phyloP scores from a whole-genome alignment of 2,888 invertebrate genomes.

The Sthenelais limicola region DNA sequence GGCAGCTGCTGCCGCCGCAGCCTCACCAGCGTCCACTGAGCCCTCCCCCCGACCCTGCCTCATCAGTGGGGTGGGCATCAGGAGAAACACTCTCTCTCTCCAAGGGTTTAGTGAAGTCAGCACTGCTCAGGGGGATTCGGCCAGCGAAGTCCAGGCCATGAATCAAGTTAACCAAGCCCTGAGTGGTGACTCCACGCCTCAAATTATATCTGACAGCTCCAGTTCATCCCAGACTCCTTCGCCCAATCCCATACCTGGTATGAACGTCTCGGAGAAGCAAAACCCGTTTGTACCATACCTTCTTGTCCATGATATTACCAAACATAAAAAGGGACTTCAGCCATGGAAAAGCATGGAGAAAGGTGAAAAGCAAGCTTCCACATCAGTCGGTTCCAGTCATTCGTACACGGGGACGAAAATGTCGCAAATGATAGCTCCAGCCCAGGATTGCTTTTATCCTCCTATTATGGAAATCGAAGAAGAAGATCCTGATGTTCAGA shows the following conservation, averaged over 20 bases:
- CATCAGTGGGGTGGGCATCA: slow-evolving; percentile 71
- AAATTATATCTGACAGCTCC: slow-evolving; percentile 74
- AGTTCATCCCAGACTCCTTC: slow-evolving; percentile 11
- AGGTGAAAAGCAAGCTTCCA: slow-evolving; percentile 22
- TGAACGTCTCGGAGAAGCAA: slow-evolving; percentile 24
- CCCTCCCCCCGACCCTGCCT: slow-evolving; percentile 62
- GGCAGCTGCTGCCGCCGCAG: slow-evolving; percentile 6
- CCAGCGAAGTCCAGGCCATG: slow-evolving; percentile 79
- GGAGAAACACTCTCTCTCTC: slow-evolving; percentile 55
- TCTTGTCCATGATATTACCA: slow-evolving; percentile 53
- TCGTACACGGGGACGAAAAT: slow-evolving; percentile 28
- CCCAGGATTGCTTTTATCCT: slow-evolving; percentile 39
- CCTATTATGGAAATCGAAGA: slow-evolving; percentile 42
- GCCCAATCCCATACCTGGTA: not conserved
- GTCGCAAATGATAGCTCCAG: slow-evolving; percentile 29
- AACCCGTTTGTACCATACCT: slow-evolving; percentile 59
- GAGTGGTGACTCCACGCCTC: slow-evolving; percentile 72
- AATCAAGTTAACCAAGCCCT: slow-evolving; percentile 84
- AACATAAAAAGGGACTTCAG: slow-evolving; percentile 46
- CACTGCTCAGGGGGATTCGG: slow-evolving; percentile 50
- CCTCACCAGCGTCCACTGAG: not conserved
- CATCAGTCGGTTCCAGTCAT: slow-evolving; percentile 22
- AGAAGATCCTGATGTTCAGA: slow-evolving; percentile 63
- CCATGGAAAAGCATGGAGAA: slow-evolving; percentile 65
- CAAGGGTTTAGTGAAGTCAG: slow-evolving; percentile 49